Evolutionary conservation across 2,888 invertebrate species (phyloP).

Genomic region (Ormyrus thymus): DNA sequence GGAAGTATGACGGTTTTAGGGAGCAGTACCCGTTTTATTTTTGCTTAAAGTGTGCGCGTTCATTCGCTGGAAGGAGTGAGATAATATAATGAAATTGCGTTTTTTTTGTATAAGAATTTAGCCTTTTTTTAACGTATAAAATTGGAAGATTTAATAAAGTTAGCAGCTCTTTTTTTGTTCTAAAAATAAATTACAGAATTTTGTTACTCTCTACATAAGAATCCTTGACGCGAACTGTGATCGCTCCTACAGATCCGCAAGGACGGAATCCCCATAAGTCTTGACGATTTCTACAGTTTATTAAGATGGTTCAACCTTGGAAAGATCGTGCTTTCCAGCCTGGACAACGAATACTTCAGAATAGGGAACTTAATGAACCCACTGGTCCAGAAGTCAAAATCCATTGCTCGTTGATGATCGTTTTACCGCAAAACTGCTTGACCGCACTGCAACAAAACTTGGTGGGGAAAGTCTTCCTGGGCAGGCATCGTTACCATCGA

Average conservation of each 20-base stretch:
- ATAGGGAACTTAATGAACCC: slow-evolving; percentile 73
- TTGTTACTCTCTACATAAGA: no score
- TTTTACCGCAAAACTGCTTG: slow-evolving; percentile 71
- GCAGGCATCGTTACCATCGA: slow-evolving; percentile 67
- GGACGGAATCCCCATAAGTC: slow-evolving; percentile 71
- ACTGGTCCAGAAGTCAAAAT: slow-evolving; percentile 74
- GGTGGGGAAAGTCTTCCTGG: slow-evolving; percentile 74
- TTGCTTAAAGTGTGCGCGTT: no score
- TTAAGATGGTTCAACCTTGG: slow-evolving; percentile 67
- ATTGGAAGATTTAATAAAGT: no score
- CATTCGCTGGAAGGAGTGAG: no score
- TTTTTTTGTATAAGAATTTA: no score
- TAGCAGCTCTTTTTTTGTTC: no score
- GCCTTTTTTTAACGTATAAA: no score
- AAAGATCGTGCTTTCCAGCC: slow-evolving; percentile 61
- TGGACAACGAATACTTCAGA: slow-evolving; percentile 70
- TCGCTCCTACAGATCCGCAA: slow-evolving; percentile 67
- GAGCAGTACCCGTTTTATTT: no score
- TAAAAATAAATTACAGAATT: no score
- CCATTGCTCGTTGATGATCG: slow-evolving; percentile 71
- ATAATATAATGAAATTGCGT: no score
- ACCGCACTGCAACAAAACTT: slow-evolving; percentile 74
- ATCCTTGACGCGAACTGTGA: slow-evolving; percentile 70
- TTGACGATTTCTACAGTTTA: slow-evolving; percentile 64
- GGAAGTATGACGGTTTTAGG: no score